Percentiles rank a stretch among this genome's conserved stretches.
phyloP scores from a whole-genome alignment of 2,797 vertebrate genomes.

The Loris lydekkerianus region DNA sequence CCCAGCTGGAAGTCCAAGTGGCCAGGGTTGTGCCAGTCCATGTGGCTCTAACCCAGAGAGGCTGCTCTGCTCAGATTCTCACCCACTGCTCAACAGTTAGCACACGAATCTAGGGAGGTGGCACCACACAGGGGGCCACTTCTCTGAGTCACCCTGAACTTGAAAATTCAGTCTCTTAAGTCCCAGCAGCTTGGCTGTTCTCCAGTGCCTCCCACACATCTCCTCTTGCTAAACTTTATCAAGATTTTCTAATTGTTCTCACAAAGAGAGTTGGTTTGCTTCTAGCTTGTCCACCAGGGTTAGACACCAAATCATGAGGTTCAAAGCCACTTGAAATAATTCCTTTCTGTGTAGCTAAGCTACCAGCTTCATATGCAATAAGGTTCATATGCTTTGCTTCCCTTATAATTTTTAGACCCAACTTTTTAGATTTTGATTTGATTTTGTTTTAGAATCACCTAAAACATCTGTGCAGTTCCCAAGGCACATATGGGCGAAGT shows the following conservation, averaged over 20 bases:
- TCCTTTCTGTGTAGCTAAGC: too few species aligned
- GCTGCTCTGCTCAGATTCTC: background rate
- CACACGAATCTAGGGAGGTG: too few species aligned
- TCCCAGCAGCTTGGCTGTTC: too few species aligned
- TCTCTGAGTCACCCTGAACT: background rate
- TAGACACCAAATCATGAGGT: rapidly evolving
- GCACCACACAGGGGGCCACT: background rate
- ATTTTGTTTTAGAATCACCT: too few species aligned
- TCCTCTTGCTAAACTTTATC: too few species aligned
- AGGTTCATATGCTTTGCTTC: background rate
- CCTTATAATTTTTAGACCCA: background rate
- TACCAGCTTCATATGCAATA: rapidly evolving
- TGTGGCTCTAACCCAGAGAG: background rate
- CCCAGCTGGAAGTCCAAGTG: too few species aligned
- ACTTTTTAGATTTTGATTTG: background rate
- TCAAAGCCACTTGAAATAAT: background rate
- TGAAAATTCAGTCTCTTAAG: background rate
- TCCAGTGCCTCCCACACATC: background rate
- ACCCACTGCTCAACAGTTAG: background rate
- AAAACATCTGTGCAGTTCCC: rapidly evolving
- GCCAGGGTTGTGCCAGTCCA: too few species aligned
- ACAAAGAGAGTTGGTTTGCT: too few species aligned
- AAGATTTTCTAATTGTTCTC: background rate
- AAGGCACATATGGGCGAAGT: rapidly evolving
- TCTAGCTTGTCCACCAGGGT: background rate